Evolutionary conservation across 2,113 vertebrate genomes (phyloP).

Genomic region (Percina caprodes): DNA sequence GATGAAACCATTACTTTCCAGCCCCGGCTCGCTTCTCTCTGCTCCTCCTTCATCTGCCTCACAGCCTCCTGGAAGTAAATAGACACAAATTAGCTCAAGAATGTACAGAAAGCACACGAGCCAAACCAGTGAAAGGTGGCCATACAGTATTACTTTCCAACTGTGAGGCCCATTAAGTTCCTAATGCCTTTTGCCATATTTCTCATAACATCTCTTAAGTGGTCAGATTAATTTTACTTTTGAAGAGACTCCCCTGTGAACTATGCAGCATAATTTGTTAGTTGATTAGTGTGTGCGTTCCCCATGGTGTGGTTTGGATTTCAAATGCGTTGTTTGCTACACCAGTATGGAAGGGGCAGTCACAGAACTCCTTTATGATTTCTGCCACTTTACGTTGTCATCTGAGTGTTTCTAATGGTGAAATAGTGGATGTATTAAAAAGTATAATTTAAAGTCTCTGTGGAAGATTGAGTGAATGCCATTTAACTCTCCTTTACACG

Average conservation of each 20-base stretch:
- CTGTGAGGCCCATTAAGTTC: slow-evolving; percentile 63
- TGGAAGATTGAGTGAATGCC: not conserved
- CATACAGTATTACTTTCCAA: slow-evolving; percentile 36
- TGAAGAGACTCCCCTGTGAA: slow-evolving; percentile 52
- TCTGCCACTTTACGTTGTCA: not conserved
- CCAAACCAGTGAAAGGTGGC: slow-evolving; percentile 37
- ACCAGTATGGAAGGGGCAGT: not conserved
- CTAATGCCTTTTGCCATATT: slow-evolving; percentile 57
- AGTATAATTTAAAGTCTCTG: not conserved
- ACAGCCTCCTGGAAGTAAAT: slow-evolving; percentile 65
- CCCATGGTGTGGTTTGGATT: slow-evolving; percentile 33
- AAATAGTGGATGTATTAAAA: not conserved
- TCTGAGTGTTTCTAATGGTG: not conserved
- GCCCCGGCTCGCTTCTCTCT: slow-evolving; percentile 38
- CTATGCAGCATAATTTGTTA: slow-evolving; percentile 32
- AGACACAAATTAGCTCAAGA: slow-evolving; percentile 67
- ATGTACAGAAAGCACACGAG: slow-evolving; percentile 23
- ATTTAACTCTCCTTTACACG: not conserved
- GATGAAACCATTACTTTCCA: slow-evolving; percentile 61
- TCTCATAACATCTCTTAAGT: slow-evolving; percentile 60
- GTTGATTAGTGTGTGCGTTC: slow-evolving; percentile 36
- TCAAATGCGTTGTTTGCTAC: slow-evolving; percentile 1
- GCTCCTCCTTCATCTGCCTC: slow-evolving; percentile 47
- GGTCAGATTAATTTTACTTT: slow-evolving; percentile 53
- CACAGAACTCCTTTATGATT: not conserved